Evolutionary conservation across 2,888 invertebrate species (phyloP).

Genomic region (Drosophila peninsularis): DNA sequence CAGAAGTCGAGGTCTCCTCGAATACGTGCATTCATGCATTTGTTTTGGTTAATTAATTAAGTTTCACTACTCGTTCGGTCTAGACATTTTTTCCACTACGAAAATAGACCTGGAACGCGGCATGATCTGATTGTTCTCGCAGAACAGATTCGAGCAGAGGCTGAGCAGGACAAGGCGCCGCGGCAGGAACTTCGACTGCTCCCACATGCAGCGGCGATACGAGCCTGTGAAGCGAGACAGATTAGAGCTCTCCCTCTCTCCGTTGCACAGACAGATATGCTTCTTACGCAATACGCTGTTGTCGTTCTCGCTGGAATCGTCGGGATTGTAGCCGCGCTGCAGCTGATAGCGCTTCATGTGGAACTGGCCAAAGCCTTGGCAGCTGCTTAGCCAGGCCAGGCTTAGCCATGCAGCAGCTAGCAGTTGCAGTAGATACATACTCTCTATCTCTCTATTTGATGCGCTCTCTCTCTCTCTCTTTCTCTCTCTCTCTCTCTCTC

Average conservation of each 20-base stretch:
- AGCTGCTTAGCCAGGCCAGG: slow-evolving; percentile 45
- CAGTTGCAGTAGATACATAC: slow-evolving; percentile 53
- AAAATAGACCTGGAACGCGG: slow-evolving; percentile 84
- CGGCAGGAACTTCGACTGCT: slow-evolving; percentile 83
- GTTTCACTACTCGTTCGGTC: slow-evolving; percentile 83
- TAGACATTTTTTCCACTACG: slow-evolving; percentile 84
- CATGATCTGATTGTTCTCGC: slow-evolving; percentile 83
- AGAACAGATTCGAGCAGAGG: slow-evolving; percentile 83
- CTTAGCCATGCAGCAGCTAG: slow-evolving; percentile 45
- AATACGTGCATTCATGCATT: neutral
- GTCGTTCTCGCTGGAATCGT: slow-evolving; percentile 72
- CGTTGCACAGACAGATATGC: too few relatives aligned
- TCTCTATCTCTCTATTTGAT: slow-evolving; percentile 4
- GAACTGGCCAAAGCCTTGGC: slow-evolving; percentile 77
- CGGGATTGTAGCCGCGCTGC: slow-evolving; percentile 69
- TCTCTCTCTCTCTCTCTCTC: slow-evolving; percentile 5
- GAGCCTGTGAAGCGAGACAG: slow-evolving; percentile 65
- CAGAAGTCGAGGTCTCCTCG: neutral
- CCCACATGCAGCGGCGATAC: slow-evolving; percentile 84
- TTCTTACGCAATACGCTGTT: slow-evolving; percentile 76
- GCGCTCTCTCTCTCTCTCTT: neutral
- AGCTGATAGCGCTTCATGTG: slow-evolving; percentile 81
- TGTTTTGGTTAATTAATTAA: slow-evolving; percentile 34
- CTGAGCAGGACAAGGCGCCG: slow-evolving; percentile 82
- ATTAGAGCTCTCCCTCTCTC: neutral